A percentile compares a stretch with the other conserved stretches of the same genome.
phyloP scores from a whole-genome alignment of 2,797 vertebrate species.

The Xenops minutus region DNA sequence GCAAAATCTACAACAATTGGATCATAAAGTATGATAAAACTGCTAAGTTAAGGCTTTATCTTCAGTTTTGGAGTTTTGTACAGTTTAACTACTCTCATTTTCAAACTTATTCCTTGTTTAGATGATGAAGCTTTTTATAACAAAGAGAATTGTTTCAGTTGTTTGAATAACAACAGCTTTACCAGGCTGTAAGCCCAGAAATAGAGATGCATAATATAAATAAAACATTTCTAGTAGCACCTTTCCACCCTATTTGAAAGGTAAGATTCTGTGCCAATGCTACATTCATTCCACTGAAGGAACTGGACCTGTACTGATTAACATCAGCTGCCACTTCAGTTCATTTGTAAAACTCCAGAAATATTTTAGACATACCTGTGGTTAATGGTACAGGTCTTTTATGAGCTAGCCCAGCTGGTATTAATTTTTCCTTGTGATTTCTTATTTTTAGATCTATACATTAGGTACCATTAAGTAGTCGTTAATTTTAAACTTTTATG shows the following conservation, averaged over 20 bases:
- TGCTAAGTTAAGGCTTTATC: not conserved
- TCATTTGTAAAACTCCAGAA: not conserved
- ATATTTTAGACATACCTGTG: not conserved
- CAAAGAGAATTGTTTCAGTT: not conserved
- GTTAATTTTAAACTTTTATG: constrained; percentile 36
- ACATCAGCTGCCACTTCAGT: not conserved
- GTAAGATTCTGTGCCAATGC: not conserved
- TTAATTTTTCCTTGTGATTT: not conserved
- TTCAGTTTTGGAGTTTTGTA: not conserved
- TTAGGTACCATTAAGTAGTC: not conserved
- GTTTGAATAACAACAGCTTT: not conserved
- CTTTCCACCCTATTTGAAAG: not conserved
- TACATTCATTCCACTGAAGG: not conserved
- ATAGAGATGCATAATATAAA: not conserved
- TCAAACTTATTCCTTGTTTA: not conserved
- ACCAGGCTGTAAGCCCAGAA: not conserved
- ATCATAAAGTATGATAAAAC: not conserved
- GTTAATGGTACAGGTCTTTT: not conserved
- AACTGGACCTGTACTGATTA: not conserved
- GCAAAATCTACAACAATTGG: not conserved
- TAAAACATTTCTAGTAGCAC: not conserved
- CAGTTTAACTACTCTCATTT: not conserved
- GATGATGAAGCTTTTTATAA: not conserved
- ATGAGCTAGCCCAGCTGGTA: not conserved
- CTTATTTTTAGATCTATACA: constrained; percentile 45